phyloP scores from a whole-genome alignment of 2,888 invertebrate species.

The Cataglyphis albicans region DNA sequence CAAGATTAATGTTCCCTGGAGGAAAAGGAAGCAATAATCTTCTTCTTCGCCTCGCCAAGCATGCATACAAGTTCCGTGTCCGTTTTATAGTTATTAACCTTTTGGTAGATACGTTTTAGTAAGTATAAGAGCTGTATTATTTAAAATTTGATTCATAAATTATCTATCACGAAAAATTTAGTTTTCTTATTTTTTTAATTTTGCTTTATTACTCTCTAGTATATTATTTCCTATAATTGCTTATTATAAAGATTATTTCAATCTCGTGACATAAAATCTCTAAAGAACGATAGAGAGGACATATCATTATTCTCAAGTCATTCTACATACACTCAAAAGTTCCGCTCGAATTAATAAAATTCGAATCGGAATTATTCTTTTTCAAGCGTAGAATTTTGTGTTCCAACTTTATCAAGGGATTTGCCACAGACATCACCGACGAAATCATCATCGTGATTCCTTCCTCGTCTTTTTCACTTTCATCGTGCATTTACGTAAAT shows the following conservation, averaged over 20 bases:
- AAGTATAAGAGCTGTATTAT: slow-evolving; percentile 1
- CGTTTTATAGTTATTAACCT: slow-evolving; percentile 61
- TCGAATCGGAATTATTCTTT: neutral
- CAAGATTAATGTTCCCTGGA: slow-evolving; percentile 69
- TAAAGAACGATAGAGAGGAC: neutral
- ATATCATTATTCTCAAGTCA: neutral
- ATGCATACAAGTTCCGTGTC: slow-evolving; percentile 43
- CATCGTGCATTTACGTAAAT: slow-evolving; percentile 35
- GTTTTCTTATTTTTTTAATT: neutral
- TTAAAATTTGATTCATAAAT: slow-evolving; percentile 16
- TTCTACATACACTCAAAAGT: neutral
- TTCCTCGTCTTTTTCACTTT: slow-evolving; percentile 20
- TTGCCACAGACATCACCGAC: neutral
- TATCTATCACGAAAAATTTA: neutral
- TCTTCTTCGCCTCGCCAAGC: slow-evolving; percentile 46
- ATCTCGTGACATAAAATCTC: neutral
- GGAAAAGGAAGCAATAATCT: slow-evolving; percentile 58
- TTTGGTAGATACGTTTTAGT: slow-evolving; percentile 1
- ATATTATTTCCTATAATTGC: neutral
- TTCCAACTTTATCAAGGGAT: neutral
- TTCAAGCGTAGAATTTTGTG: neutral
- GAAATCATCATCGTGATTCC: slow-evolving; percentile 29
- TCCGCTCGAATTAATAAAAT: neutral
- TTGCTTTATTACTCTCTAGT: neutral
- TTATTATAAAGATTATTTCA: neutral